A percentile compares a stretch with the other conserved stretches of the same genome.
phyloP scores from a whole-genome alignment of 64 coral and sea anemone species.

The Astreopora myriophthalma region DNA sequence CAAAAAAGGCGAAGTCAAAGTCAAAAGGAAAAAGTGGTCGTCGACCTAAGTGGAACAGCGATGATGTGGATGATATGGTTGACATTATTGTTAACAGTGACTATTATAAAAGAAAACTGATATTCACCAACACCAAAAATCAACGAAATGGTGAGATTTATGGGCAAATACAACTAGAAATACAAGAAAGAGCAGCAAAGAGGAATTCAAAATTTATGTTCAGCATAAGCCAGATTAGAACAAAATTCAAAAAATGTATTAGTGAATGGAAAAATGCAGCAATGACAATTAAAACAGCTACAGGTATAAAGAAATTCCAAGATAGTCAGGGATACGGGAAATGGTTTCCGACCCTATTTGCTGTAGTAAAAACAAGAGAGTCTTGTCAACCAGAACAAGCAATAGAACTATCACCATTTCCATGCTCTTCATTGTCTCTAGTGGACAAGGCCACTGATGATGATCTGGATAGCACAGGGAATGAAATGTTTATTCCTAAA shows the following conservation, averaged over 20 bases:
- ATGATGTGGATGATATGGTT: not conserved
- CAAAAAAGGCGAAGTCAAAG: not conserved
- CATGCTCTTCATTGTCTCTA: not conserved
- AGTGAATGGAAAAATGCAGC: not conserved
- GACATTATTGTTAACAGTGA: slow-evolving; percentile 9
- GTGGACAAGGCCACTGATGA: slow-evolving; percentile 1
- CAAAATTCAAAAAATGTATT: slow-evolving; percentile 5
- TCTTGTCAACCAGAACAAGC: slow-evolving; percentile 60
- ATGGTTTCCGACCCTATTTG: slow-evolving; percentile 53
- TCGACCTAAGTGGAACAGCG: not conserved
- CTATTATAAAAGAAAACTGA: slow-evolving; percentile 45
- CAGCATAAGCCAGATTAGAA: slow-evolving; percentile 16
- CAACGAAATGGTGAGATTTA: slow-evolving; percentile 3
- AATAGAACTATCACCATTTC: slow-evolving; percentile 44
- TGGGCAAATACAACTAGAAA: not conserved
- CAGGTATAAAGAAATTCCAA: not conserved
- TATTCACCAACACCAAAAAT: slow-evolving; percentile 44
- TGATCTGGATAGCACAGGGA: not conserved
- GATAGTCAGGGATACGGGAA: slow-evolving; percentile 45
- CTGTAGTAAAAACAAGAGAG: slow-evolving; percentile 66
- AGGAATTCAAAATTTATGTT: slow-evolving; percentile 24
- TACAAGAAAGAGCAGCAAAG: slow-evolving; percentile 46
- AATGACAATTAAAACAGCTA: slow-evolving; percentile 8
- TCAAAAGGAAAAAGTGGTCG: no score
- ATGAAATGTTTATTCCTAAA: slow-evolving; percentile 22